Percentiles rank a stretch among this genome's conserved stretches.
These are phyloP conservation scores for Sebastes goodei DNA, from an alignment of 2,797 vertebrate species.

Conservation along the genomic window DNA sequence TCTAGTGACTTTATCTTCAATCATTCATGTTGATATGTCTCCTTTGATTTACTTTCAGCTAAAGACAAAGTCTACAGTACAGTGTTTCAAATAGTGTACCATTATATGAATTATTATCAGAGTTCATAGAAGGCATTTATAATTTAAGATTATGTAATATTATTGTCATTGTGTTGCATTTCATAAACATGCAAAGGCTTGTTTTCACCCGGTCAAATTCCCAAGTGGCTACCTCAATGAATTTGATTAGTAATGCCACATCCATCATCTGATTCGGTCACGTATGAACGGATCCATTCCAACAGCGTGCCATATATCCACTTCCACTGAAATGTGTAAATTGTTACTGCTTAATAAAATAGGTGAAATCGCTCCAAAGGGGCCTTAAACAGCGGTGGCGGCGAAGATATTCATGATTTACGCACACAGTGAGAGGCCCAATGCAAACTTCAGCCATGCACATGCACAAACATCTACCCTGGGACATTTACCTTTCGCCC, in stretches of 20 bases:
- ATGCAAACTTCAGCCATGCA: constrained; percentile 62
- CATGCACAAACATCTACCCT: constrained; percentile 69
- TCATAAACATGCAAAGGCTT: constrained; percentile 31
- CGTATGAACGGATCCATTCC: constrained; percentile 48
- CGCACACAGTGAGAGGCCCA: constrained; percentile 42
- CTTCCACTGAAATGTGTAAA: constrained; percentile 63
- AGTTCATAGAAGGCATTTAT: constrained; percentile 6
- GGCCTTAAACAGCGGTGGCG: constrained; percentile 56
- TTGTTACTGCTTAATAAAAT: constrained; percentile 80
- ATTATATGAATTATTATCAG: neutral
- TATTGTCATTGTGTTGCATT: constrained; percentile 26
- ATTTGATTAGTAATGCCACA: constrained; percentile 74
- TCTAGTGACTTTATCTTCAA: constrained; percentile 31
- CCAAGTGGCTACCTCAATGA: constrained; percentile 60
- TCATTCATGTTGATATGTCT: constrained; percentile 33
- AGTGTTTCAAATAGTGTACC: neutral
- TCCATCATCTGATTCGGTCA: constrained; percentile 68
- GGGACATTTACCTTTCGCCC: constrained; percentile 76
- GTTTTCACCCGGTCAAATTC: constrained; percentile 41
- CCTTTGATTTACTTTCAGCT: constrained; percentile 8
- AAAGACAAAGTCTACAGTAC: neutral
- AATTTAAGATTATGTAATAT: constrained; percentile 31
- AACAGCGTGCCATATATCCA: constrained; percentile 50
- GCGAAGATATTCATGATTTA: constrained; percentile 76
- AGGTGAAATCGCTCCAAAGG: constrained; percentile 68